phyloP scores from a whole-genome alignment of 2,797 vertebrate species.

The Pangasius larnaudii region DNA sequence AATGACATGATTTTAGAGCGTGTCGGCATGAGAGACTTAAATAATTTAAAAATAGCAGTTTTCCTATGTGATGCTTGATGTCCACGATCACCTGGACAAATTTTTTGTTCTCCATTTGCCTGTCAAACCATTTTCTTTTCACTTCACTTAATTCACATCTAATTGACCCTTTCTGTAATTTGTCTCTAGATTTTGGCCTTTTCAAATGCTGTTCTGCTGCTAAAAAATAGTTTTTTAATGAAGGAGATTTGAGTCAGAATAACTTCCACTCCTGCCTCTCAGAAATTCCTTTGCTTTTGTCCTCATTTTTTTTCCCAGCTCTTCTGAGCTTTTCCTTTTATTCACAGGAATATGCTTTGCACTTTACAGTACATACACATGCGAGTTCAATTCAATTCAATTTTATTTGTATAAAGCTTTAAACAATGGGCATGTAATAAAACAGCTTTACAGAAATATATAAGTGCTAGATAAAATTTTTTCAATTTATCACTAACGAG shows the following conservation, averaged over 20 bases:
- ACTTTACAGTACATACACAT: not conserved
- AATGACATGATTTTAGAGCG: not conserved
- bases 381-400: not conserved
- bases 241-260: not conserved
- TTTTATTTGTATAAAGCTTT: not conserved
- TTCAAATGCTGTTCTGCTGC: not conserved
- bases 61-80: not conserved
- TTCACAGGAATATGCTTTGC: not conserved
- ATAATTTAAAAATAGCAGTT: not conserved
- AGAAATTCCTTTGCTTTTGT: not conserved
- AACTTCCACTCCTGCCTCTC: not conserved
- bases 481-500: not conserved
- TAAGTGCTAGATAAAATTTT: too few relatives aligned
- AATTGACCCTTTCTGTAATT: not conserved
- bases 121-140: slow-evolving; percentile 18
- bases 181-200: not conserved
- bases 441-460: too few relatives aligned
- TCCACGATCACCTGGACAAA: not conserved
- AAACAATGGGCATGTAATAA: not conserved
- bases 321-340: not conserved
- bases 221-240: not conserved
- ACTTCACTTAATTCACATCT: slow-evolving; percentile 11
- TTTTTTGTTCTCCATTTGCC: not conserved
- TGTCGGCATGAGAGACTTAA: not conserved
- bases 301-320: not conserved